A percentile compares a stretch with the other conserved stretches of the same genome.
Evolutionary conservation across 2,113 vertebrate species (phyloP).

Genomic region (Stegastes partitus): DNA sequence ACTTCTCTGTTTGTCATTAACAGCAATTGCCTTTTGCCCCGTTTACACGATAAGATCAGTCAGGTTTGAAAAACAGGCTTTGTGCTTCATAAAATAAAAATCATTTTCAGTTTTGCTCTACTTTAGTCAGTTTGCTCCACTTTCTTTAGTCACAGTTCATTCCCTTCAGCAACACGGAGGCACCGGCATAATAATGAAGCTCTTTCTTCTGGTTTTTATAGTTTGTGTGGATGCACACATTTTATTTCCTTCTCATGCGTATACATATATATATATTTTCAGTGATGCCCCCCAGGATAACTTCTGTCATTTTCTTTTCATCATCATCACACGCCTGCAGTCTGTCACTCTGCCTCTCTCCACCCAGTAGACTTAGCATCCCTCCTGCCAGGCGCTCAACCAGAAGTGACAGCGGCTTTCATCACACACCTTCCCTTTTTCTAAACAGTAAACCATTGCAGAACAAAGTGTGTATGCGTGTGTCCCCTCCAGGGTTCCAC

Average conservation of each 20-base stretch:
- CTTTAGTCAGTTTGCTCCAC: background rate
- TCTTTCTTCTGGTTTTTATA: background rate
- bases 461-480: constrained; percentile 22
- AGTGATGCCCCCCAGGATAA: background rate
- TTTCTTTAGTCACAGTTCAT: constrained; percentile 6
- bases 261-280: too few relatives aligned
- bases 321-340: constrained; percentile 12
- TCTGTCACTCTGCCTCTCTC: background rate
- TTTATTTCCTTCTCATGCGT: background rate
- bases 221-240: background rate
- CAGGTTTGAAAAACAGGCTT: background rate
- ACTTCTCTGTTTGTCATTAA: background rate
- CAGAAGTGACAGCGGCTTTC: constrained; percentile 29
- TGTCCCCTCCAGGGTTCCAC: constrained; percentile 16
- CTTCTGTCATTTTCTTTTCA: background rate
- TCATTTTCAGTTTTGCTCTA: background rate
- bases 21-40: background rate
- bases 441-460: constrained; percentile 6
- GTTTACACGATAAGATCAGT: background rate
- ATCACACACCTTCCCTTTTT: constrained; percentile 53
- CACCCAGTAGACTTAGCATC: background rate
- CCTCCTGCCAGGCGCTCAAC: constrained; percentile 1
- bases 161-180: constrained; percentile 1
- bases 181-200: background rate
- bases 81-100: too few relatives aligned